Evolutionary conservation across 2,888 invertebrate species (phyloP).

Genomic region (Hirudinaria manillensis): DNA sequence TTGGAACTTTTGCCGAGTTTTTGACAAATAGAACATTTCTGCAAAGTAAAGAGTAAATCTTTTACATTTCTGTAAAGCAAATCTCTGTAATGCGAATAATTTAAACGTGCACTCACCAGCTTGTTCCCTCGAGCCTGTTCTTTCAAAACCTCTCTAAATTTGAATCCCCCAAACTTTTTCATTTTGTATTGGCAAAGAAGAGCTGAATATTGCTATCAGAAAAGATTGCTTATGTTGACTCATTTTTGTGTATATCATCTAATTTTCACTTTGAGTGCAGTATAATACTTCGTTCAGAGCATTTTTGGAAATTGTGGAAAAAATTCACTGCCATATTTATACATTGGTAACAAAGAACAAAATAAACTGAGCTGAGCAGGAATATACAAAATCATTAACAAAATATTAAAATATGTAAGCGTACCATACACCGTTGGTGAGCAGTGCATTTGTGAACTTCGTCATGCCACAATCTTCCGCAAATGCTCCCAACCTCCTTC

Average conservation of each 20-base stretch:
- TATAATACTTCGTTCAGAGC: neutral
- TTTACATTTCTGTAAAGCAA: slow-evolving; percentile 59
- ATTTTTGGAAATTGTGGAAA: slow-evolving; percentile 34
- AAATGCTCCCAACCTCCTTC: slow-evolving; percentile 38
- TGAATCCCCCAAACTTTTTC: slow-evolving; percentile 47
- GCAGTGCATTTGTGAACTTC: slow-evolving; percentile 37
- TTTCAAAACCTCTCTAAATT: slow-evolving; percentile 44
- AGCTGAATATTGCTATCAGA: slow-evolving; percentile 48
- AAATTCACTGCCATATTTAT: neutral
- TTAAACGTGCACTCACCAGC: slow-evolving; percentile 56
- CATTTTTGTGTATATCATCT: neutral
- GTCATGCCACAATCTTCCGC: slow-evolving; percentile 41
- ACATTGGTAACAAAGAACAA: neutral
- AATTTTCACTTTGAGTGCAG: neutral
- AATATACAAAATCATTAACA: neutral
- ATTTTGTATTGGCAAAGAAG: slow-evolving; percentile 44
- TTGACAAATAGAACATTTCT: slow-evolving; percentile 67
- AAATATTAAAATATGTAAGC: neutral
- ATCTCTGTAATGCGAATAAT: neutral
- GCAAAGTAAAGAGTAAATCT: slow-evolving; percentile 39
- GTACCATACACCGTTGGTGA: slow-evolving; percentile 44
- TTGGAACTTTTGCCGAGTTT: slow-evolving; percentile 42
- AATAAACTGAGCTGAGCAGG: neutral
- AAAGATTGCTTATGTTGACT: neutral
- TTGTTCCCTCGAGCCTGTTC: slow-evolving; percentile 64